phyloP scores from a whole-genome alignment of 2,888 invertebrate genomes.

The Tipula unca region DNA sequence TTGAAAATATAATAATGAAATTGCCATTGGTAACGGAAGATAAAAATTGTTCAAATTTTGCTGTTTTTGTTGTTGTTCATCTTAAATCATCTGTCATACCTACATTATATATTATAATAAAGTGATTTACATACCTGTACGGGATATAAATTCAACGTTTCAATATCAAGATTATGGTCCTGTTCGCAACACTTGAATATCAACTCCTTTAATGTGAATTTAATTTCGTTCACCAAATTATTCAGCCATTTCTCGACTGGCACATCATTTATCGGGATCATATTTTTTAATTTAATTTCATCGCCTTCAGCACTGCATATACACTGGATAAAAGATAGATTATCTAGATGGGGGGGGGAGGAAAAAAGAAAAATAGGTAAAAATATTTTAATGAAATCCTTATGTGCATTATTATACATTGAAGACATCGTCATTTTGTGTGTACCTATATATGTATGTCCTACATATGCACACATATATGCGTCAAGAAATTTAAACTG shows the following conservation, averaged over 20 bases:
- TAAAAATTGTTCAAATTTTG: background rate
- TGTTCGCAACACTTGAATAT: constrained; percentile 49
- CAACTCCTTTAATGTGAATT: constrained; percentile 60
- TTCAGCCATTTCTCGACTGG: constrained; percentile 40
- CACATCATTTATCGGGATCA: constrained; percentile 35
- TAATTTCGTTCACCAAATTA: constrained; percentile 75
- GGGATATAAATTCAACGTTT: constrained; percentile 42
- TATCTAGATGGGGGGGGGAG: constrained; percentile 40
- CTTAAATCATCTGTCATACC: background rate
- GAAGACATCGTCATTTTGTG: background rate
- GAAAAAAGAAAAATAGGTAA: background rate
- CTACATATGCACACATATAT: background rate
- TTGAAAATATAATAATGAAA: background rate
- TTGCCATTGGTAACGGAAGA: background rate
- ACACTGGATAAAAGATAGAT: constrained; percentile 55
- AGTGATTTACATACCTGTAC: constrained; percentile 35
- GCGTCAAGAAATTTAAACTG: background rate
- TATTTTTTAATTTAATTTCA: constrained; percentile 31
- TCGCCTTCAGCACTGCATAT: constrained; percentile 45
- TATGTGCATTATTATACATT: background rate
- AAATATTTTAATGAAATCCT: background rate
- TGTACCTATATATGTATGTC: too few species aligned
- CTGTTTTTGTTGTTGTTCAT: background rate
- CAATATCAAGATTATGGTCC: constrained; percentile 46
- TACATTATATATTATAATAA: background rate